Conservation (phyloP, 2,113 vertebrate species). For the Ginglymostoma cirratum region DNA sequence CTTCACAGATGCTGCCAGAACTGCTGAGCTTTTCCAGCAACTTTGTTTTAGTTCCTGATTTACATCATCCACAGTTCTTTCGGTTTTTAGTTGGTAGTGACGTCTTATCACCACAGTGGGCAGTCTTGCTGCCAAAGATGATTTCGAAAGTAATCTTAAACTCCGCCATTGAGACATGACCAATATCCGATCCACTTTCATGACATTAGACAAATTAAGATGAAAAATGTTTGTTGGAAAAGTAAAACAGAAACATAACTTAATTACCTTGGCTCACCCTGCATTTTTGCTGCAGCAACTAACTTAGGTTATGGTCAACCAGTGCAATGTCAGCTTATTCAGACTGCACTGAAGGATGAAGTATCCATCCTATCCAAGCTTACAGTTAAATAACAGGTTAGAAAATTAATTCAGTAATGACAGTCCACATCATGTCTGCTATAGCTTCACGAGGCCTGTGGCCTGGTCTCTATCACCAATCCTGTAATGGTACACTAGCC, state of each 20-base stretch:
- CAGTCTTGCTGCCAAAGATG: not conserved
- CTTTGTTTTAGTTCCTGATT: too few species aligned
- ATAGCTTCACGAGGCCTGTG: too few species aligned
- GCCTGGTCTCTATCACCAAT: not conserved
- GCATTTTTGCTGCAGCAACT: not conserved
- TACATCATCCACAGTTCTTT: too few species aligned
- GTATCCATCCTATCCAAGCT: not conserved
- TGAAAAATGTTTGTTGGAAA: not conserved
- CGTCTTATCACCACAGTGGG: not conserved
- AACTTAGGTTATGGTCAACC: not conserved
- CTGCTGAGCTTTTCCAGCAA: too few species aligned
- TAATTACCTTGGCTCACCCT: not conserved
- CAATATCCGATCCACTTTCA: not conserved
- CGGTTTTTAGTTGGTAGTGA: not conserved
- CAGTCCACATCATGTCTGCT: not conserved
- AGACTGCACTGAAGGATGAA: not conserved
- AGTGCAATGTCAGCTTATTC: not conserved
- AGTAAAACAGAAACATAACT: not conserved
- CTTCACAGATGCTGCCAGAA: too few species aligned
- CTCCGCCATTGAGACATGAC: not conserved
- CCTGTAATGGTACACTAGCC: not conserved
- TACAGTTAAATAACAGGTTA: not conserved
- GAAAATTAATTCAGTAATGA: not conserved
- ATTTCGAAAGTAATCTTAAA: conserved; percentile 28
- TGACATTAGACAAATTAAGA: not conserved